Conservation (phyloP, 2,888 invertebrate genomes). For the Lepidonotus clava region DNA sequence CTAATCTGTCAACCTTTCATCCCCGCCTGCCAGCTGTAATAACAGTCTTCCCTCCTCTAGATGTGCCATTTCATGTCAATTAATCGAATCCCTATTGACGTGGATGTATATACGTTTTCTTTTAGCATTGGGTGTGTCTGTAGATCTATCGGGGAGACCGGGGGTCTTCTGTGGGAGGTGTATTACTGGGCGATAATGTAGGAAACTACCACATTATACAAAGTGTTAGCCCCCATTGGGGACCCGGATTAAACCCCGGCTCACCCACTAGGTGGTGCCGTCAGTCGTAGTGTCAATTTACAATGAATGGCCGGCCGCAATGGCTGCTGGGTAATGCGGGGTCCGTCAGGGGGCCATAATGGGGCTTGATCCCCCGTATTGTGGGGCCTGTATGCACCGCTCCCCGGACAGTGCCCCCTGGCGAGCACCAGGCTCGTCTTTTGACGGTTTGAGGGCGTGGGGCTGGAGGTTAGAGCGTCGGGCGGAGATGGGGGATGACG, state of each 20-base stretch:
- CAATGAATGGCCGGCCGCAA: constrained; percentile 3
- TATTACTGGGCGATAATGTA: not conserved
- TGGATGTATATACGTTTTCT: not conserved
- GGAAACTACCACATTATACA: constrained; percentile 12
- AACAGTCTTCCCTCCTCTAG: not conserved
- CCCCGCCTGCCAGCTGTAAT: no score
- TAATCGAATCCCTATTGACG: not conserved
- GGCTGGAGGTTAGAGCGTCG: not conserved
- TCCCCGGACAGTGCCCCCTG: not conserved
- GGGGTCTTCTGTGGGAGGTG: not conserved
- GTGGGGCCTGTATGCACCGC: not conserved
- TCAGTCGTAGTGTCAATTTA: constrained; percentile 29
- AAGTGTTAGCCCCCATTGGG: constrained; percentile 30
- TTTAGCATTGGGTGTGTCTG: not conserved
- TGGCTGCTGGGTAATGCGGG: not conserved
- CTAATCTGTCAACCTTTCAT: no score
- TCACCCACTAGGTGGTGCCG: not conserved
- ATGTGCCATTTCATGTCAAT: not conserved
- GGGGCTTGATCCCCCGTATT: no score
- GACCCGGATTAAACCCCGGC: constrained; percentile 17
- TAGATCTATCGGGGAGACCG: not conserved
- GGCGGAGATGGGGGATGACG: not conserved
- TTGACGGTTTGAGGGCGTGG: not conserved
- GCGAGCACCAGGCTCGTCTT: constrained; percentile 1
- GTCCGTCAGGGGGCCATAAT: not conserved